Evolutionary conservation across 1,140 invertebrate genomes (phyloP).

Genomic region (Cataglyphis hispanica): DNA sequence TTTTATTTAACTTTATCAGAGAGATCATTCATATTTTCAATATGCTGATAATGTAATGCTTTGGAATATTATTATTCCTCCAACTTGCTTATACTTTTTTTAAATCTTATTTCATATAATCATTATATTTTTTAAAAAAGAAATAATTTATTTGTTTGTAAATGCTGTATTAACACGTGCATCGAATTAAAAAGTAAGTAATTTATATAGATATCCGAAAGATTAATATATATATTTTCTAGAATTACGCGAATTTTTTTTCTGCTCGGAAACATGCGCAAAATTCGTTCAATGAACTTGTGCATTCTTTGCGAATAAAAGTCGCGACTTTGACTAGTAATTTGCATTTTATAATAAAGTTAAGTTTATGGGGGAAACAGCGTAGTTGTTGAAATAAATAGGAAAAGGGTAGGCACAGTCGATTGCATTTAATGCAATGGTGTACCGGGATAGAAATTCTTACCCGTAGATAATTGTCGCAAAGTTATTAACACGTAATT

Average conservation of each 20-base stretch:
- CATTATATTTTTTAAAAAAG: neutral
- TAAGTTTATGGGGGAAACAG: constrained; percentile 3
- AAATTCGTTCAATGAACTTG: neutral
- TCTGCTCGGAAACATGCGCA: constrained; percentile 8
- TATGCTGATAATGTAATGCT: neutral
- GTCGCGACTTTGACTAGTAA: constrained; percentile 17
- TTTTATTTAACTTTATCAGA: neutral
- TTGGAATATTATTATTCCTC: neutral
- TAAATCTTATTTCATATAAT: neutral
- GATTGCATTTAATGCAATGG: neutral
- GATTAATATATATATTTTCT: no score
- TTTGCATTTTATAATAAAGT: constrained; percentile 51
- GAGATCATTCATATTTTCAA: neutral
- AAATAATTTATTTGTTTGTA: constrained; percentile 52
- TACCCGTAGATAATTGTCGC: neutral
- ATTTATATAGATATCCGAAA: constrained; percentile 22
- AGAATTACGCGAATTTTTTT: constrained; percentile 18
- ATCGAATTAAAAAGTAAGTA: neutral
- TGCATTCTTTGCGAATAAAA: neutral
- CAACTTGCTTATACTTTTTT: neutral
- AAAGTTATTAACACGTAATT: constrained; percentile 26
- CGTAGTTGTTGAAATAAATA: constrained; percentile 27
- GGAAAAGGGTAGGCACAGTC: neutral
- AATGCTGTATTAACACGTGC: constrained; percentile 29
- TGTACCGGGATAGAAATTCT: constrained; percentile 1